Percentiles rank a stretch among this genome's conserved stretches.
These are phyloP conservation scores for Pangasianodon hypophthalmus DNA, from an alignment of 2,113 vertebrate species.

Conservation along the genomic window DNA sequence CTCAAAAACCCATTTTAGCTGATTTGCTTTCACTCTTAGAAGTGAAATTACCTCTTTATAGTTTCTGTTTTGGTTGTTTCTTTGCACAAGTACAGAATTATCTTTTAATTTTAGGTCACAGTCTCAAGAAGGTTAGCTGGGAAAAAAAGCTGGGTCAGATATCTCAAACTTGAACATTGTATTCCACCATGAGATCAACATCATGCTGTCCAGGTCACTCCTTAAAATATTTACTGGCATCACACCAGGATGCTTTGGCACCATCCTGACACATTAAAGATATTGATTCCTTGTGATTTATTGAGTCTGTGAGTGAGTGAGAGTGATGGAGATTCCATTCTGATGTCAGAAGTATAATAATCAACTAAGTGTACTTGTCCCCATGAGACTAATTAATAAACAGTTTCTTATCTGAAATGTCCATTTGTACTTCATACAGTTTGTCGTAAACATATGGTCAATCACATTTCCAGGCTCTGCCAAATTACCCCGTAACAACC, in stretches of 20 bases:
- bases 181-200: not conserved
- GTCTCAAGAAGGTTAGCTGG: not conserved
- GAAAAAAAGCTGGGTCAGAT: not conserved
- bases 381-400: constrained; percentile 7
- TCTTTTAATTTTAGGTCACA: not conserved
- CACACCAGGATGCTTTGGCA: not conserved
- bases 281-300: not conserved
- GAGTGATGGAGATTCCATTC: not conserved
- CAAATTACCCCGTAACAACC: not conserved
- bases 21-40: not conserved
- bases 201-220: not conserved
- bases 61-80: constrained; percentile 34
- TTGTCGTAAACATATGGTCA: not conserved
- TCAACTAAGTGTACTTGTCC: not conserved
- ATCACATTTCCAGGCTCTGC: not conserved
- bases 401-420: not conserved
- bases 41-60: not conserved
- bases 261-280: not conserved
- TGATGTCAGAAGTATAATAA: not conserved
- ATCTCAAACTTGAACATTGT: not conserved
- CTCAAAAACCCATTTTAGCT: not conserved
- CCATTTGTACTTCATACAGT: not conserved
- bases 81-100: not conserved
- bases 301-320: not conserved
- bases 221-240: not conserved